Evolutionary conservation across 2,113 vertebrate genomes (phyloP).

Genomic region (Miniopterus natalensis): DNA sequence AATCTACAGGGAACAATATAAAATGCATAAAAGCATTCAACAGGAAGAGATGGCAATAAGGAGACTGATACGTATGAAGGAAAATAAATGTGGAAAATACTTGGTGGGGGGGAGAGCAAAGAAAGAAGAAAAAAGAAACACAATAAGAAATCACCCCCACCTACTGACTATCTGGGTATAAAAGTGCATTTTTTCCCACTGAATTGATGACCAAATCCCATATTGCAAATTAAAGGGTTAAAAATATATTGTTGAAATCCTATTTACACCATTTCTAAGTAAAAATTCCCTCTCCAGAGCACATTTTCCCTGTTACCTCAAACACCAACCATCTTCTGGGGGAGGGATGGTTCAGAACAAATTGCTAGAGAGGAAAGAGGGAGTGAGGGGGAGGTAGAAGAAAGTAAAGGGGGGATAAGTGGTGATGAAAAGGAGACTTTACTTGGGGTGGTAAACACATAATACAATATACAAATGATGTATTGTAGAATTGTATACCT

Average conservation of each 20-base stretch:
- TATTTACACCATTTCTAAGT: not conserved
- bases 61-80: not conserved
- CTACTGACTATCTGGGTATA: not conserved
- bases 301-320: not conserved
- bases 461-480: too few species aligned
- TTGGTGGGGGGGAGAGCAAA: not conserved
- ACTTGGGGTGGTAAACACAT: too few species aligned
- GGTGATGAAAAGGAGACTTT: too few species aligned
- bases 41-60: not conserved
- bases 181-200: not conserved
- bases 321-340: not conserved
- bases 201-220: not conserved
- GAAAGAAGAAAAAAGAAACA: not conserved
- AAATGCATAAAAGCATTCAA: conserved; percentile 1
- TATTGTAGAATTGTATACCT: too few species aligned
- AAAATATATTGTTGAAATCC: not conserved
- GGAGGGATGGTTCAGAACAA: not conserved
- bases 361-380: too few species aligned
- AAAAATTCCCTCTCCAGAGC: not conserved
- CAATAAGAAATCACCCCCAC: not conserved
- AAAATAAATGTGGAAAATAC: not conserved
- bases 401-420: too few species aligned
- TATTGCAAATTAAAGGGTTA: not conserved
- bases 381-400: too few species aligned
- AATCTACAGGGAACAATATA: not conserved